Evolutionary conservation across 2,797 vertebrate genomes (phyloP), one percentile per base, ranked within the genome.

Genomic region (Betta splendens): DNA sequence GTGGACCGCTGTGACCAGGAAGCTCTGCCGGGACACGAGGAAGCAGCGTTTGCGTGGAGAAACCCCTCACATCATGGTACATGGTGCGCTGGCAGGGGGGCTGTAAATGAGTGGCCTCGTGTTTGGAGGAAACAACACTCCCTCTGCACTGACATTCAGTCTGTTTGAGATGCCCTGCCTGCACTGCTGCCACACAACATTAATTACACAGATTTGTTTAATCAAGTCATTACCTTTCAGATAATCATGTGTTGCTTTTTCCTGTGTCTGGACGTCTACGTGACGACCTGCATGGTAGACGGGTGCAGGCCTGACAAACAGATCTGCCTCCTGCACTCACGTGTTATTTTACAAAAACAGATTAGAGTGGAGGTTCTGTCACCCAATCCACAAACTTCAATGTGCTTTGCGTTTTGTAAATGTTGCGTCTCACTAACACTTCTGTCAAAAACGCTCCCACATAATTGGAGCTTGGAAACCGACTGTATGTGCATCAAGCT

Each of bases 61-160:
- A 33, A 43, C 17, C 44, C n/a, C 57, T 77, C 44, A 55, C 59
- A 60, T 69, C 49, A 69, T 54, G 35, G 43, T 32, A 50, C 28
- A n/a, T 8, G 62, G 68, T 55, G 46, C 68, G 50, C 65, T 29
- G 28, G 55, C 63, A 65, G 51, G 10, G 53, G 5, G 37, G 51
- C 69, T 74, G 50, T 51, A 54, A 80, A 76, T 62, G 39, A 83
- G 66, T 40, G 69, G 50, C 53, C 55, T 50, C 82, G 72, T 85
- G 53, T 87, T 68, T 52, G 21, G 17, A 39, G 63, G 67, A 72
- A 77, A 81, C 78, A 81, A 77, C 59, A 63, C 44, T 62, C 39
- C 52, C 65, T 69, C 56, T 78, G 46, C 70, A 55, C 33, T 28
- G 68, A 53, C 40, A 66, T 18, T 16, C 54, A 52, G 32, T 69